Evolutionary conservation across 2,797 vertebrate genomes (phyloP), one percentile per base, ranked within the genome.

Genomic region (Neopelma chrysocephalum): DNA sequence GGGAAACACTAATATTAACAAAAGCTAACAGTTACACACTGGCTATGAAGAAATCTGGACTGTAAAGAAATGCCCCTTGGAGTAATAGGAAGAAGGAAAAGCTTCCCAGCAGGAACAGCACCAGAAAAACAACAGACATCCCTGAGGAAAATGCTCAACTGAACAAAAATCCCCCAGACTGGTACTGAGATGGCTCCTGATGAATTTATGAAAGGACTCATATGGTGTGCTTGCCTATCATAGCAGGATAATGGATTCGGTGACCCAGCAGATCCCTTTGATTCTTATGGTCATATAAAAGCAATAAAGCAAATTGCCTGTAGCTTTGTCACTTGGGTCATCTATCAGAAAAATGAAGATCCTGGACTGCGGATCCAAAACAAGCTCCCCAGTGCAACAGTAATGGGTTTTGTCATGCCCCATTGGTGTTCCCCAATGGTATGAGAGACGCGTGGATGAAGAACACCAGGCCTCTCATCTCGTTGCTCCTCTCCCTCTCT

Each of bases 191-290:
- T 72, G 38, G 27, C 1, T 14, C 50, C 65, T 81, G 57, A 86
- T 43, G 45, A 75, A 85, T 16, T 53, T 71, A 56, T 40, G 21
- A 72, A 91, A 79, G 50, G 45, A 81, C n/a, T 69, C 50, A 21
- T 16, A 61, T 27, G 38, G 57, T 40, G 42, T 54, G 34, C 18
- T 53, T 81, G 80, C 57, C 50, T 65, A 68, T 86, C 79, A 54
- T 27, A 93, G 57, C 61, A 86, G 69, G 82, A 51, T 71, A 96
- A 94, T 81, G 72, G 82, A 71, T 85, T 78, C 6, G 0, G 36
- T 91, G 88, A 96, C 82, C 85, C 94, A 91, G 77, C 53, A 72
- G 85, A 91, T 54, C 72, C 53, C 64, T 91, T 86, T 79, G 86
- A 72, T 69, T 82, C 60, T 86, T 54, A 9, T 6, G 15, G 45